phyloP scores from a whole-genome alignment of 2,113 vertebrate species.

The Pangasianodon hypophthalmus region DNA sequence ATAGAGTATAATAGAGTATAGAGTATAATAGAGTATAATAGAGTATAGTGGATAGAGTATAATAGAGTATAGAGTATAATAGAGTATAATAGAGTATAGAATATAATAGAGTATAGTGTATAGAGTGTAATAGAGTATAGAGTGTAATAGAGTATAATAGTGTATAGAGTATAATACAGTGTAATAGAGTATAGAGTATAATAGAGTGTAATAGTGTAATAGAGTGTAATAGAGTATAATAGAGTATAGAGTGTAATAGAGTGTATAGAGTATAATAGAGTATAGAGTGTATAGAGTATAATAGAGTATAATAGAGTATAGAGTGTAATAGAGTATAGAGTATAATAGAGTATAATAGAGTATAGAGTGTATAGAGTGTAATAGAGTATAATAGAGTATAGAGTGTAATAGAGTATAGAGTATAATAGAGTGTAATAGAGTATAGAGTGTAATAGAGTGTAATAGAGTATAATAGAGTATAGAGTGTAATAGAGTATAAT shows the following conservation, averaged over 20 bases:
- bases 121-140: not conserved
- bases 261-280: not conserved
- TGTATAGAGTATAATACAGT: too few relatives aligned
- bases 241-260: not conserved
- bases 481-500: not conserved
- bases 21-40: not conserved
- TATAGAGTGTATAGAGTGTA: not conserved
- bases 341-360: not conserved
- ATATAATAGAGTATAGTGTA: too few relatives aligned
- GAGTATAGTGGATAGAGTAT: not conserved
- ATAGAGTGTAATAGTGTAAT: not conserved
- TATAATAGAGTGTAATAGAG: not conserved
- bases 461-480: not conserved
- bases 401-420: too few relatives aligned
- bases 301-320: not conserved
- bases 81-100: not conserved
- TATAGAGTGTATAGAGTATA: not conserved
- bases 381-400: not conserved
- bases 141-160: not conserved
- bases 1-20: not conserved
- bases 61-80: not conserved
- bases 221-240: too few relatives aligned
- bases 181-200: not conserved
- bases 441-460: not conserved
- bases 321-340: not conserved